Conservation (phyloP, 2,888 invertebrate genomes). For the Drosophila koepferae region DNA sequence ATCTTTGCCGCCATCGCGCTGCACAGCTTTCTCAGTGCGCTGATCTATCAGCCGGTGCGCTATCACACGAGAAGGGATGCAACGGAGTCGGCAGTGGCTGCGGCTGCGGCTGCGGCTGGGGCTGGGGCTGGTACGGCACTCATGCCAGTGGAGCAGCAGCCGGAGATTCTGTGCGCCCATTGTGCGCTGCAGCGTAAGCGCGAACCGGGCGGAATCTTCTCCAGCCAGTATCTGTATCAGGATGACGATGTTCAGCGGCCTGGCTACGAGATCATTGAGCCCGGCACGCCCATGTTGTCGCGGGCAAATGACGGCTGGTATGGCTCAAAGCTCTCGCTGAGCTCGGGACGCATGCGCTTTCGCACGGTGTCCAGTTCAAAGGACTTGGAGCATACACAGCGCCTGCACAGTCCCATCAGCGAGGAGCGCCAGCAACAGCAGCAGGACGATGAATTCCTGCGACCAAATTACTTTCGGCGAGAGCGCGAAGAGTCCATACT, state of each 20-base stretch:
- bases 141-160: conserved; percentile 29
- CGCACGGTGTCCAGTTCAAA: conserved; percentile 77
- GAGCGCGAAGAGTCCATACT: conserved; percentile 77
- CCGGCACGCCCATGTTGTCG: conserved; percentile 89
- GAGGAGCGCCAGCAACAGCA: conserved; percentile 63
- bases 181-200: conserved; percentile 80
- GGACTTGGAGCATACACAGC: conserved; percentile 73
- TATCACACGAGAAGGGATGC: conserved; percentile 86
- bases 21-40: conserved; percentile 89
- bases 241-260: conserved; percentile 88
- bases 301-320: conserved; percentile 85
- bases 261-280: conserved; percentile 89
- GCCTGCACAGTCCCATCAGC: conserved; percentile 70
- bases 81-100: background rate
- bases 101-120: too few relatives aligned
- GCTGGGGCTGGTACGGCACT: background rate
- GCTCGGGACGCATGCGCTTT: conserved; percentile 67
- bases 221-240: conserved; percentile 86
- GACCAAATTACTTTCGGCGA: conserved; percentile 82
- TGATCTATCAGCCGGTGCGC: conserved; percentile 90
- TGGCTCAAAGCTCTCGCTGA: conserved; percentile 80
- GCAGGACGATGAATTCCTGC: conserved; percentile 66
- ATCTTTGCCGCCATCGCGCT: conserved; percentile 89
- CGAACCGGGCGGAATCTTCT: conserved; percentile 83
- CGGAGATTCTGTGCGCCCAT: conserved; percentile 69